phyloP scores from a whole-genome alignment of 2,888 invertebrate genomes.

The Eupithecia dodoneata region DNA sequence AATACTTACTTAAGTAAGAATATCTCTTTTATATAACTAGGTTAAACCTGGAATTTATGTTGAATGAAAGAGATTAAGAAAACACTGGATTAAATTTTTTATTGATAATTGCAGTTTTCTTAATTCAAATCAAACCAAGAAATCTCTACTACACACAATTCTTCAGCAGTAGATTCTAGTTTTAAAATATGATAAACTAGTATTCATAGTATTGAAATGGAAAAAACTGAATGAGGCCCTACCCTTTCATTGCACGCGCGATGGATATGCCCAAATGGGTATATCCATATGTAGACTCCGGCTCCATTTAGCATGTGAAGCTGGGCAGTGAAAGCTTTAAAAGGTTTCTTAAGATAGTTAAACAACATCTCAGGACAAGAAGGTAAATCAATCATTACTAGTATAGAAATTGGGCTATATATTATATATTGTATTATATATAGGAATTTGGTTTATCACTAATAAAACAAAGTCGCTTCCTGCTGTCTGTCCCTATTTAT shows the following conservation, averaged over 20 bases:
- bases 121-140: background rate
- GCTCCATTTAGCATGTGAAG: background rate
- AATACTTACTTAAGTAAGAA: background rate
- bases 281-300: too few species aligned
- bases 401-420: background rate
- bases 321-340: background rate
- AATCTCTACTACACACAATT: background rate
- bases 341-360: background rate
- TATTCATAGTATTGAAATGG: background rate
- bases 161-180: background rate
- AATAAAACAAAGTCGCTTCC: too few species aligned
- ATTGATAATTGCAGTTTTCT: background rate
- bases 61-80: background rate
- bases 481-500: too few species aligned
- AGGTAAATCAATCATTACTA: background rate
- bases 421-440: too few species aligned
- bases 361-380: background rate
- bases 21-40: background rate
- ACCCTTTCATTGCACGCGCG: background rate
- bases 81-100: background rate
- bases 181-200: background rate
- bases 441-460: too few species aligned
- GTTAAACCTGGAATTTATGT: constrained; percentile 3
- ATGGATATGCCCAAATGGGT: background rate
- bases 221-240: background rate